These are phyloP conservation scores for Lepidocyrtinus sp. DNA, from an alignment of 2,888 invertebrate species.

Conservation along the genomic window DNA sequence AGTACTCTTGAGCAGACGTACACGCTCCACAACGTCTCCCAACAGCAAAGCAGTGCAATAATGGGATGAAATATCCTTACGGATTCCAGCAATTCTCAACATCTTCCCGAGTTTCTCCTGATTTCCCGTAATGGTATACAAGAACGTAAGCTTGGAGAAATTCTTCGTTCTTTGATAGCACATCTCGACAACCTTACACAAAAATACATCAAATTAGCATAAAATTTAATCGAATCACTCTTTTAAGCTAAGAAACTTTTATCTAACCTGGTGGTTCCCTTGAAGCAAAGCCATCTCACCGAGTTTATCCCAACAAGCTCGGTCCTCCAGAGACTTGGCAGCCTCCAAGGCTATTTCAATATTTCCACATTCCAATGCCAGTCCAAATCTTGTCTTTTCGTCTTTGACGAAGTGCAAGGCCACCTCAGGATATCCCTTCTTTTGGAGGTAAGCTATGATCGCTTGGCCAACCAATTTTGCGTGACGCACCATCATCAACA, in stretches of 20 bases:
- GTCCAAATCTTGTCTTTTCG: conserved; percentile 94
- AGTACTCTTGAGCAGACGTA: conserved; percentile 81
- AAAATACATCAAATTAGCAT: conserved; percentile 22
- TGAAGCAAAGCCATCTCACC: conserved; percentile 94
- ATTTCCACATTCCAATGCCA: conserved; percentile 98
- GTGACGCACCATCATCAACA: conserved; percentile 91
- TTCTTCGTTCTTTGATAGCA: conserved; percentile 99
- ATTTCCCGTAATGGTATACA: conserved; percentile 98
- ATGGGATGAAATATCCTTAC: conserved; percentile 96
- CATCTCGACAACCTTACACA: conserved; percentile 89
- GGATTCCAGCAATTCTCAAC: conserved; percentile 99
- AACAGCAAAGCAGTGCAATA: conserved; percentile 94
- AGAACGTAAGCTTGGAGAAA: conserved; percentile 97
- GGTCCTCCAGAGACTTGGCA: conserved; percentile 94
- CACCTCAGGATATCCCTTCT: conserved; percentile 99
- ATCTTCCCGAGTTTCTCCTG: conserved; percentile 97
- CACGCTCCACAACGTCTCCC: conserved; percentile 92
- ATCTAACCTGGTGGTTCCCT: conserved; percentile 88
- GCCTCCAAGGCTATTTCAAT: conserved; percentile 98
- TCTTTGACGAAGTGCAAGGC: conserved; percentile 99
- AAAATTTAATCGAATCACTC: background rate
- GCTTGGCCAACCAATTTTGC: conserved; percentile 98
- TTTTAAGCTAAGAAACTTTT: background rate
- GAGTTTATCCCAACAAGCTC: conserved; percentile 94
- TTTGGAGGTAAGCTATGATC: conserved; percentile 98